Percentiles rank a stretch among this genome's conserved stretches.
phyloP scores from a whole-genome alignment of 2,797 vertebrate genomes.

The Thripadectes ignobilis region DNA sequence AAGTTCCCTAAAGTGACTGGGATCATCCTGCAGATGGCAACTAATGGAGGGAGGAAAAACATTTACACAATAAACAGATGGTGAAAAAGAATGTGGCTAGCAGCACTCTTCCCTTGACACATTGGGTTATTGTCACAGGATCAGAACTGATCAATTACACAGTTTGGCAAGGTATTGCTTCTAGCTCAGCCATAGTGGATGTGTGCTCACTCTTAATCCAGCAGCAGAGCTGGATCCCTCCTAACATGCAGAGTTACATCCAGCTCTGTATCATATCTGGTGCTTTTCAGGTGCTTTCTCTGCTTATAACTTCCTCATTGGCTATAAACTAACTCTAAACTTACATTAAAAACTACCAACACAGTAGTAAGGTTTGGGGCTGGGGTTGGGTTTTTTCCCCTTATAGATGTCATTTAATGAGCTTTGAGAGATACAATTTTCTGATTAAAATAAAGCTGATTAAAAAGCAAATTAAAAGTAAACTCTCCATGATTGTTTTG shows the following conservation, averaged over 20 bases:
- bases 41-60: conserved; percentile 1
- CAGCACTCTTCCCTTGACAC: neutral
- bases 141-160: neutral
- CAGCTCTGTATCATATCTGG: neutral
- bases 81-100: neutral
- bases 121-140: neutral
- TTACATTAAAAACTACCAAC: conserved; percentile 20
- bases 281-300: neutral
- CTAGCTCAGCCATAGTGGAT: neutral
- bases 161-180: neutral
- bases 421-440: conserved; percentile 73
- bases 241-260: neutral
- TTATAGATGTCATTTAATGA: conserved; percentile 62
- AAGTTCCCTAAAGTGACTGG: neutral
- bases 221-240: neutral
- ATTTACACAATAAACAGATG: neutral
- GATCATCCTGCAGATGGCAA: neutral
- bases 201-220: neutral
- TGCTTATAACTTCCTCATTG: neutral
- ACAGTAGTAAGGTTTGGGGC: neutral
- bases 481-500: conserved; percentile 67
- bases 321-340: neutral
- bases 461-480: conserved; percentile 78
- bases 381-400: neutral
- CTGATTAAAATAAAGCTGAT: conserved; percentile 78